Percentiles rank a stretch among this genome's conserved stretches.
Evolutionary conservation across 2,797 vertebrate species (phyloP).

Genomic region (Pipistrellus kuhlii): DNA sequence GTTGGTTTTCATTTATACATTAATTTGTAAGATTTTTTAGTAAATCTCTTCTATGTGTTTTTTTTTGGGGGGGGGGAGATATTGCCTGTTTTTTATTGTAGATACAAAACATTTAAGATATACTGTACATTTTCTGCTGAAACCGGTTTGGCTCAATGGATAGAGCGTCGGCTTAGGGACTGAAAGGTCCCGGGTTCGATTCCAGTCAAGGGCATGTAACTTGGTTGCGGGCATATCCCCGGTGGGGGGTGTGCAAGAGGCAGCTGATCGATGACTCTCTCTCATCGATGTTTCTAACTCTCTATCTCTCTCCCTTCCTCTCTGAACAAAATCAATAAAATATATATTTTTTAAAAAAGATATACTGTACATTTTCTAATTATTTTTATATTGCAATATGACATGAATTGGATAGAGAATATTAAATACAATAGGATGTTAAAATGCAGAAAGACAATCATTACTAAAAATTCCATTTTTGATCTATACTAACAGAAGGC

Average conservation of each 20-base stretch:
- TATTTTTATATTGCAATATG: slow-evolving; percentile 20
- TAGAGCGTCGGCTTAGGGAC: no score
- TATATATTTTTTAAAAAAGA: no score
- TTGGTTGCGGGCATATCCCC: no score
- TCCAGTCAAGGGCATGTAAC: no score
- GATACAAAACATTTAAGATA: neutral
- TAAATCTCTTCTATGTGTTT: neutral
- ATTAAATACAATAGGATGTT: neutral
- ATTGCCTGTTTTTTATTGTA: neutral
- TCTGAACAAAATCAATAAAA: no score
- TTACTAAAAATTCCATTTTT: neutral
- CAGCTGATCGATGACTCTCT: no score
- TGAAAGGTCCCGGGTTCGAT: no score
- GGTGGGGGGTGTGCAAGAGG: no score
- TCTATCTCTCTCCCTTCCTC: no score
- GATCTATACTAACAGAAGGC: neutral
- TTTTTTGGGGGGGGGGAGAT: neutral
- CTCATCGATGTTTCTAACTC: no score
- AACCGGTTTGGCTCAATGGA: no score
- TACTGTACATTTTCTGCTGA: neutral
- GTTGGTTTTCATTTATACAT: neutral
- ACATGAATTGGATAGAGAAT: neutral
- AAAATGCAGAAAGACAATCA: slow-evolving; percentile 14
- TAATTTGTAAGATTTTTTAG: neutral
- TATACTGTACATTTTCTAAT: neutral